These are phyloP conservation scores for Verasper variegatus DNA, from an alignment of 2,113 vertebrate species.

Conservation along the genomic window DNA sequence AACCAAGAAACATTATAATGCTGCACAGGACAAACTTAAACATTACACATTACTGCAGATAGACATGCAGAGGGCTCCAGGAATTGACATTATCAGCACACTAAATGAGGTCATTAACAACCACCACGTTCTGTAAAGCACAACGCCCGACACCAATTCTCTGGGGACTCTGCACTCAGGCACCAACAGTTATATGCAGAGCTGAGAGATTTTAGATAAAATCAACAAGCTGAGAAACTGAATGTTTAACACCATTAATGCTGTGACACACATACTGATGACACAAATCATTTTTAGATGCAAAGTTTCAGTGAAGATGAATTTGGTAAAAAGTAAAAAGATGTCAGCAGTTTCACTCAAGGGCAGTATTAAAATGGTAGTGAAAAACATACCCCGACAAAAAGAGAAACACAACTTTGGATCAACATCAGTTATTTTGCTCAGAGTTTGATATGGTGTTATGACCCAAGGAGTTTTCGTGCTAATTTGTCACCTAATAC, in stretches of 20 bases:
- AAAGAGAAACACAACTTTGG: no score
- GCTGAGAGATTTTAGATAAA: not conserved
- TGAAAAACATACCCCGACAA: no score
- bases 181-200: not conserved
- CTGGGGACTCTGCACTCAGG: conserved; percentile 1
- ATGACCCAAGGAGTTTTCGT: not conserved
- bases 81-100: conserved; percentile 28
- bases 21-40: not conserved
- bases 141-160: not conserved
- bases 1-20: not conserved
- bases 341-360: no score
- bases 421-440: no score
- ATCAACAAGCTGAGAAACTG: not conserved
- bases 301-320: not conserved
- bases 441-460: not conserved
- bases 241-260: not conserved
- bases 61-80: not conserved
- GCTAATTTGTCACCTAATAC: not conserved
- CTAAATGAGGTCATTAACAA: conserved; percentile 41
- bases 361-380: not conserved
- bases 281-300: not conserved
- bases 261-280: not conserved
- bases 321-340: no score
- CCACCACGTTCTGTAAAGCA: conserved; percentile 33
- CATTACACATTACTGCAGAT: not conserved